Conservation (phyloP, 2,113 vertebrate species). For the Callocephalon fimbriatum region DNA sequence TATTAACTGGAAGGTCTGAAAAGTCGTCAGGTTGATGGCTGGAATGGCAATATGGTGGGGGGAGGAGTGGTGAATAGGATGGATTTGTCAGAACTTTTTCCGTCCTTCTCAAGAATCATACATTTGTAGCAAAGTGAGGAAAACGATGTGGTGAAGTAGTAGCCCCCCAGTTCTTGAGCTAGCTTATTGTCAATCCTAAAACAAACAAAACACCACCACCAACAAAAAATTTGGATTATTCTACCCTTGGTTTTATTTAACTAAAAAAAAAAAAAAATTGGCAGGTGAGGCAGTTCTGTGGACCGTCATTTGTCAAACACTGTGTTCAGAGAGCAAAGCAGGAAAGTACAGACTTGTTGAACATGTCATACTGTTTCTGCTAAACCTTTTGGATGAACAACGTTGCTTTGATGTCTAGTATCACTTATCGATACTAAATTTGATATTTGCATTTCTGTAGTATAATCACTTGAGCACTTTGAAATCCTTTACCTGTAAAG, state of each 20-base stretch:
- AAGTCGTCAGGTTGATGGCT: neutral
- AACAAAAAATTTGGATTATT: rapidly evolving
- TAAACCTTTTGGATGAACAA: neutral
- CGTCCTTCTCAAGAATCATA: neutral
- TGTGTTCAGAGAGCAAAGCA: neutral
- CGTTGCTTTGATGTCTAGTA: neutral
- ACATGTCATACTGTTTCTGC: neutral
- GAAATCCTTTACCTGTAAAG: neutral
- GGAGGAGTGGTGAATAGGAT: neutral
- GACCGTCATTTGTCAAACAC: neutral
- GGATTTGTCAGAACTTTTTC: neutral
- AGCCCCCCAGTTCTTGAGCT: neutral
- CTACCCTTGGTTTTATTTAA: neutral
- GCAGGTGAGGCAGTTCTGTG: neutral
- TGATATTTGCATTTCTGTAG: neutral
- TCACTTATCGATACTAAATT: neutral
- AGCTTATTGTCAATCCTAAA: neutral
- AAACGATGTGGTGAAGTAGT: rapidly evolving
- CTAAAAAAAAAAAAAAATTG: neutral
- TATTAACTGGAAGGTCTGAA: neutral
- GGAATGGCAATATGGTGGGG: neutral
- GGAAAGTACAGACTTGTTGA: neutral
- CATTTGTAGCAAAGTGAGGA: neutral
- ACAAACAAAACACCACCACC: rapidly evolving
- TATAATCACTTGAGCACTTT: neutral